Evolutionary conservation across 2,888 invertebrate species (phyloP), one percentile per base, ranked within the genome.

Genomic region (Amphipyra berbera): DNA sequence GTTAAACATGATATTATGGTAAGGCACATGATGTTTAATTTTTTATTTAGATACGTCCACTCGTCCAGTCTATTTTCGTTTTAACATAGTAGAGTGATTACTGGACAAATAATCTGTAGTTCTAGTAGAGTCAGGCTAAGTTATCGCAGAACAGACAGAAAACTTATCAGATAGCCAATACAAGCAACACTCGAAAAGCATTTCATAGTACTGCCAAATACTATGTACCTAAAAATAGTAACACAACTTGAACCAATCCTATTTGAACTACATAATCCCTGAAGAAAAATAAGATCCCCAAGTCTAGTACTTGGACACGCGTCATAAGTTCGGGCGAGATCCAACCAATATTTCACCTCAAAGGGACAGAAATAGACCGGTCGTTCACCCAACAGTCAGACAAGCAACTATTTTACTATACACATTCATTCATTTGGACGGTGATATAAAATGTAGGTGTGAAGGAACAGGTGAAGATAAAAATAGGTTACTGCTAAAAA

Each of bases 351-450:
- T 79, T 63, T 64, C 76, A 79, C 73, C 73, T 81, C 77, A 71
- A 79, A 78, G 64, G 46, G 61, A 73, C 82, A 40, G 49, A 73
- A 79, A 79, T 81, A 79, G 79, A 61, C 37, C 49, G 79, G 82
- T 81, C 82, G 45, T 81, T 81, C 70, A 79, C 73, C 79, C 53
- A 48, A 46, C 27, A 35, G 37, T 21, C 46, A 58, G 53, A 56
- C 60, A 48, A 37, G 14, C 41, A 49, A 37, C 61, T 58, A 65
- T 59, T 66, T 61, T 27, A 78, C 68, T 56, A 50, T 58, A 50
- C 54, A 57, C 47, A 50, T 53, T 70, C 77, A 72, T 72, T 72
- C 72, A 72, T 59, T 76, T 30, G 53, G 13, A 56, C 15, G 8
- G 33, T 21, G 7, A 13, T 30, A 30, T 40, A 41, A n/a, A 70